Base-by-base conservation (phyloP, 2,888 invertebrate genomes). In the Agrotis segetum region DNA sequence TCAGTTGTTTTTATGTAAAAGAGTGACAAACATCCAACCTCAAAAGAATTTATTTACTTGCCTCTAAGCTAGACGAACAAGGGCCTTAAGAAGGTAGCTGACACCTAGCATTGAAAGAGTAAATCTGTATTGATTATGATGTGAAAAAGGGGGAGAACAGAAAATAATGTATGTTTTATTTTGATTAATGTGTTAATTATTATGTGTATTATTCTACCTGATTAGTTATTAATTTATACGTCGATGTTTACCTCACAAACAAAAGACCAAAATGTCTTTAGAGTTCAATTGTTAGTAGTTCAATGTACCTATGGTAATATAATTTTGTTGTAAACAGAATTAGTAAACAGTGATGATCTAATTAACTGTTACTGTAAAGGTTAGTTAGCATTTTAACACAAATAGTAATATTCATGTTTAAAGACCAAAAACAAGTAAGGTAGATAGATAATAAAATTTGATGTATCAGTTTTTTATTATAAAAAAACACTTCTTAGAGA, bases 311-410 rank as follows among this genome's bases (percentile, higher is more conserved):
- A 50, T 63, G 14, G 17, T 0, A 7, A 47, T 63, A 52, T 64
- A 60, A 64, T 64, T 77, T 13, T 13, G 47, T 49, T 63, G 21
- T 13, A 50, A 66, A 73, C 60, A 47, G 24, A 34, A 64, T 80
- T 64, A 46, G 50, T 60, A 63, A 56, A 67, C 60, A 52, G 50
- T 75, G 29, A 47, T 74, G 75, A 49, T 56, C 63, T 17, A 64
- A 40, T 61, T 64, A 40, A 29, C 50, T 60, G 7, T 29, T 16
- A 44, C 46, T 16, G 7, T 3, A 21, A 13, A 34, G 6, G 1
- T 4, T 55, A 55, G 11, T 29, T 29, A 55, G 13, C 55, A 29
- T 29, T 29, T 29, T 52, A 34, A 34, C 34, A 7, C 34, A 34
- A 34, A 34, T 7, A 34, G 34, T 40, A 40, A 11, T 40, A 40